Conservation (phyloP, 2,113 vertebrate species). For the Gobius niger region DNA sequence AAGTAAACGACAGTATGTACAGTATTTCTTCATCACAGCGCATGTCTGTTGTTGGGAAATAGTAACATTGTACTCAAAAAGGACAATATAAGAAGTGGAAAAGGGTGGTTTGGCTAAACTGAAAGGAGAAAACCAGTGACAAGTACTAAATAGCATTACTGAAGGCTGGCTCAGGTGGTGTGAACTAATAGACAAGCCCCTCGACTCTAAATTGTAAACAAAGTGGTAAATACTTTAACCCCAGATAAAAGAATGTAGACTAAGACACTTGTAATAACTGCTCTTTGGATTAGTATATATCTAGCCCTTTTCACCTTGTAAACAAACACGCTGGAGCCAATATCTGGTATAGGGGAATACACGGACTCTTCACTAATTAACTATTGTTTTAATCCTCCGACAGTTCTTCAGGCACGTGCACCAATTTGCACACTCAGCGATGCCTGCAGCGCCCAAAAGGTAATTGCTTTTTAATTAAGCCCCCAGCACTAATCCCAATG, state of each 20-base stretch:
- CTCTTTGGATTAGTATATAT: constrained; percentile 28
- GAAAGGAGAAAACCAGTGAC: too few relatives aligned
- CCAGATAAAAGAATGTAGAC: not conserved
- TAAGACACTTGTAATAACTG: constrained; percentile 2
- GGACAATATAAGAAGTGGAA: too few relatives aligned
- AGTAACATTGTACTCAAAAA: too few relatives aligned
- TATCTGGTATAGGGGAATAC: constrained; percentile 20
- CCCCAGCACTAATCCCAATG: constrained; percentile 70
- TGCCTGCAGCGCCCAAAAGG: constrained; percentile 63
- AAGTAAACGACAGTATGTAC: too few relatives aligned
- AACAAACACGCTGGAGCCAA: constrained; percentile 39
- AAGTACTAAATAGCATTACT: too few relatives aligned
- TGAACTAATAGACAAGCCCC: too few relatives aligned
- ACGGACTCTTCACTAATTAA: constrained; percentile 52
- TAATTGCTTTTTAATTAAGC: constrained; percentile 81
- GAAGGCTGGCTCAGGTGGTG: too few relatives aligned
- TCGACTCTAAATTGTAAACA: not conserved
- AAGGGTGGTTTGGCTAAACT: too few relatives aligned
- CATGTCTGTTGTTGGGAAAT: too few relatives aligned
- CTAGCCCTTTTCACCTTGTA: constrained; percentile 46
- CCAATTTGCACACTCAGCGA: constrained; percentile 33
- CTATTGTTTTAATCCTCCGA: constrained; percentile 58
- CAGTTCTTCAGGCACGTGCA: constrained; percentile 51
- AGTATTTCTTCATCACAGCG: too few relatives aligned
- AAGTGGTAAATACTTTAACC: not conserved